These are phyloP conservation scores for Sarcophaga carnaria DNA, from an alignment of 2,888 invertebrate species.

Conservation along the genomic window DNA sequence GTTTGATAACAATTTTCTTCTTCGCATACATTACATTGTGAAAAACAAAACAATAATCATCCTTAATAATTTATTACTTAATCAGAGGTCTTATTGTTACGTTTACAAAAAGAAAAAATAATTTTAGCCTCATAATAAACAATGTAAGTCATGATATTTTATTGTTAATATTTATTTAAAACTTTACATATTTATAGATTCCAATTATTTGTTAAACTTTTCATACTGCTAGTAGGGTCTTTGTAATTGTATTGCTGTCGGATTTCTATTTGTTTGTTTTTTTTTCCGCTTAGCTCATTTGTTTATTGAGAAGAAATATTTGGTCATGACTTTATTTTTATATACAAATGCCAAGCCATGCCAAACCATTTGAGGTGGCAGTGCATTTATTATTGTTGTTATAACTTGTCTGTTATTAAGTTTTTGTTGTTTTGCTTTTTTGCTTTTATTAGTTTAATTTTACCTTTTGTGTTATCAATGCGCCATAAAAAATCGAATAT, in stretches of 20 bases:
- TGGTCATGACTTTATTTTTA: conserved; percentile 29
- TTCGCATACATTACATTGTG: neutral
- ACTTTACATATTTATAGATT: too few species aligned
- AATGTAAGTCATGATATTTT: conserved; percentile 16
- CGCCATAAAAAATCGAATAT: neutral
- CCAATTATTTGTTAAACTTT: too few species aligned
- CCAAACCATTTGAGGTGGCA: neutral
- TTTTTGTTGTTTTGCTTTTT: neutral
- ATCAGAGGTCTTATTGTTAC: conserved; percentile 1
- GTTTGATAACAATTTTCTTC: conserved; percentile 32
- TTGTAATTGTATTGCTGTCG: neutral
- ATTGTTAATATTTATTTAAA: neutral
- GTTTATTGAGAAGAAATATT: conserved; percentile 17
- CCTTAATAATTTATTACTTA: conserved; percentile 15
- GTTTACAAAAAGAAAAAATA: neutral
- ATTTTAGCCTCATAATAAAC: neutral
- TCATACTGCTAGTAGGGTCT: neutral
- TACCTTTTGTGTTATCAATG: neutral
- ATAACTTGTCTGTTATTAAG: neutral
- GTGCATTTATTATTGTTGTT: neutral
- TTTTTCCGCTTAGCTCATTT: conserved; percentile 19
- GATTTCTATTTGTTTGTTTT: conserved; percentile 7
- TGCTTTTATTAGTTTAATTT: neutral
- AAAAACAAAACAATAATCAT: conserved; percentile 12
- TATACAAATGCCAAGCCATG: neutral